Conservation (phyloP, 2,113 vertebrate genomes). For the Passerina amoena region DNA sequence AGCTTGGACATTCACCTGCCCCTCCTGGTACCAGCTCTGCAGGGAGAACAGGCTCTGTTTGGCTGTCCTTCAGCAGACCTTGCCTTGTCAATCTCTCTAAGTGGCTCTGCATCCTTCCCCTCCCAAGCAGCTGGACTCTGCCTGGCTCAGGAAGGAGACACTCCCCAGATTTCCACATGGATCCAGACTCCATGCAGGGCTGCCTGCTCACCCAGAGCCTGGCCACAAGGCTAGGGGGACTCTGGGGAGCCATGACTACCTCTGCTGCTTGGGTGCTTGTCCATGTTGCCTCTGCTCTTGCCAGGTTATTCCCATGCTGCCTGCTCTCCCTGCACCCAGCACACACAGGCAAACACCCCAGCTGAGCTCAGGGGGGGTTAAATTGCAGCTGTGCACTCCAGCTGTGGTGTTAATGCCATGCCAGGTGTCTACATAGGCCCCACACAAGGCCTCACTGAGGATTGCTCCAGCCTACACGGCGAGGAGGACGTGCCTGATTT, state of each 20-base stretch:
- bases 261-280: background rate
- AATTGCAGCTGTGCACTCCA: background rate
- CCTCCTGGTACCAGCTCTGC: background rate
- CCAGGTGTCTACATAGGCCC: background rate
- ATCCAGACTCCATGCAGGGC: background rate
- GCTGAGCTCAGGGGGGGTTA: background rate
- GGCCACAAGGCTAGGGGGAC: accelerated
- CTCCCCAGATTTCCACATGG: background rate
- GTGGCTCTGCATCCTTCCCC: background rate
- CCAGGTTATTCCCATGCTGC: background rate
- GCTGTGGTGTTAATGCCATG: background rate
- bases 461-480: background rate
- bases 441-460: background rate
- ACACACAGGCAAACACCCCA: background rate
- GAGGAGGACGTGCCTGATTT: background rate
- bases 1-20: background rate
- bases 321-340: background rate
- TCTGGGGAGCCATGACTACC: background rate
- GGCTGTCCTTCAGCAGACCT: background rate
- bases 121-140: accelerated
- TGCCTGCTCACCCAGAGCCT: background rate
- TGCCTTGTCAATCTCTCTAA: background rate
- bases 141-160: background rate
- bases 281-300: background rate
- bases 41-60: background rate